Evolutionary conservation across 2,113 vertebrate genomes (phyloP).

Genomic region (Eulemur rufifrons): DNA sequence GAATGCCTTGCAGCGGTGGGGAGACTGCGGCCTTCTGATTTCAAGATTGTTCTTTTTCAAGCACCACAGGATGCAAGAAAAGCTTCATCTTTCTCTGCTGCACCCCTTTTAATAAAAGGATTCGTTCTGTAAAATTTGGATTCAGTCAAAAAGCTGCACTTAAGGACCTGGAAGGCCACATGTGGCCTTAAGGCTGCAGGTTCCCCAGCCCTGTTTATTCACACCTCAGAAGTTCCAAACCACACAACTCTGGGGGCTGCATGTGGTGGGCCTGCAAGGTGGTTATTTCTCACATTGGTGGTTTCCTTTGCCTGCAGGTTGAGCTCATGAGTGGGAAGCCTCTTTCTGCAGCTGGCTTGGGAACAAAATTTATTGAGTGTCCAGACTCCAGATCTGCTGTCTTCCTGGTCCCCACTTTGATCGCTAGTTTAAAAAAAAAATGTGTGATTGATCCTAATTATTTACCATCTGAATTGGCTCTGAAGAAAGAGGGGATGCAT

Average conservation of each 20-base stretch:
- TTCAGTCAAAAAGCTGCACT: no score
- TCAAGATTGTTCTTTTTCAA: no score
- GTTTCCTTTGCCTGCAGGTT: constrained; percentile 38
- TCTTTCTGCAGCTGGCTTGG: neutral
- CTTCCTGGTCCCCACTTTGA: neutral
- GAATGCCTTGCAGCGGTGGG: no score
- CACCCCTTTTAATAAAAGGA: no score
- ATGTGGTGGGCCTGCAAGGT: neutral
- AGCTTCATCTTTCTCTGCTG: no score
- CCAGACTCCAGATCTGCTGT: neutral
- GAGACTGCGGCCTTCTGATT: no score
- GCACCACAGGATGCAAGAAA: no score
- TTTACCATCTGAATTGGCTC: neutral
- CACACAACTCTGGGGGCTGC: neutral
- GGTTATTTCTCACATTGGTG: neutral
- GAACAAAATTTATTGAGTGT: neutral
- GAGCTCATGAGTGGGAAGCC: neutral
- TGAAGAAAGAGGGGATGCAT: neutral
- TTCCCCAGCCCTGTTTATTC: neutral
- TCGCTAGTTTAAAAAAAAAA: neutral
- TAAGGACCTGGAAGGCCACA: no score
- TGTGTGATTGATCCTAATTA: neutral
- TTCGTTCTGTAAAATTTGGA: no score
- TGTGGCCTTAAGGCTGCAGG: no score
- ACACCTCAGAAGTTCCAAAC: neutral